phyloP scores from a whole-genome alignment of 2,888 invertebrate genomes.

The Scaptodrosophila latifasciaeformis region DNA sequence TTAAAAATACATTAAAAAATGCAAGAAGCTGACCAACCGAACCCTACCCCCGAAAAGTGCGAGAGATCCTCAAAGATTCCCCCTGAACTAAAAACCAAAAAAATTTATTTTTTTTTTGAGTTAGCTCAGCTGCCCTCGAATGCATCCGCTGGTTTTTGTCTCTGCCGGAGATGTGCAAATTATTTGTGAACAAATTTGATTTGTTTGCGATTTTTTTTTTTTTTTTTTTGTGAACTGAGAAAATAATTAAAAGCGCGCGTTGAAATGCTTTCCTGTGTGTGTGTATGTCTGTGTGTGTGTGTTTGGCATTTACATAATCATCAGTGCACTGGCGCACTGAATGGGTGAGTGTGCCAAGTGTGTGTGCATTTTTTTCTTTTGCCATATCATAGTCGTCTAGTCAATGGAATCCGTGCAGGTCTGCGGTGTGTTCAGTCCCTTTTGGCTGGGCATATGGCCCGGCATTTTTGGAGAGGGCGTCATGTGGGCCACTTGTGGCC shows the following conservation, averaged over 20 bases:
- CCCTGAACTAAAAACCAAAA: no score
- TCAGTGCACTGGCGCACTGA: no score
- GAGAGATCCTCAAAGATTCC: no score
- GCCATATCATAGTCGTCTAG: no score
- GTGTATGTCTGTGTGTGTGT: no score
- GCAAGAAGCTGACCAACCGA: constrained; percentile 59
- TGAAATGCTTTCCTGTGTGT: constrained; percentile 59
- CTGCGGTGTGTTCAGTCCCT: constrained; percentile 10
- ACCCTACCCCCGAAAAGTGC: constrained; percentile 41
- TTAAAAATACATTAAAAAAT: constrained; percentile 69
- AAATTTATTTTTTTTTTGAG: no score
- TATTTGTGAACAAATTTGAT: constrained; percentile 46
- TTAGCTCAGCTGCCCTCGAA: no score
- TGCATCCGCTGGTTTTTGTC: not conserved
- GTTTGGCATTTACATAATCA: constrained; percentile 43
- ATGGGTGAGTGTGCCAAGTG: no score
- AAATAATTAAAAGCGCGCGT: constrained; percentile 62
- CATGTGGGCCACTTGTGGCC: constrained; percentile 48
- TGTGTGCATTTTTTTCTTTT: no score
- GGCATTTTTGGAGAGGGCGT: not conserved
- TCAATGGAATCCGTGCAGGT: no score
- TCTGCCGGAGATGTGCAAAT: constrained; percentile 29
- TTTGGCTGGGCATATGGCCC: not conserved
- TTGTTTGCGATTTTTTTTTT: constrained; percentile 42
- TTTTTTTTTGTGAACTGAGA: constrained; percentile 19